These are phyloP conservation scores for Whitmania pigra DNA, from an alignment of 1,140 invertebrate species.

Conservation along the genomic window DNA sequence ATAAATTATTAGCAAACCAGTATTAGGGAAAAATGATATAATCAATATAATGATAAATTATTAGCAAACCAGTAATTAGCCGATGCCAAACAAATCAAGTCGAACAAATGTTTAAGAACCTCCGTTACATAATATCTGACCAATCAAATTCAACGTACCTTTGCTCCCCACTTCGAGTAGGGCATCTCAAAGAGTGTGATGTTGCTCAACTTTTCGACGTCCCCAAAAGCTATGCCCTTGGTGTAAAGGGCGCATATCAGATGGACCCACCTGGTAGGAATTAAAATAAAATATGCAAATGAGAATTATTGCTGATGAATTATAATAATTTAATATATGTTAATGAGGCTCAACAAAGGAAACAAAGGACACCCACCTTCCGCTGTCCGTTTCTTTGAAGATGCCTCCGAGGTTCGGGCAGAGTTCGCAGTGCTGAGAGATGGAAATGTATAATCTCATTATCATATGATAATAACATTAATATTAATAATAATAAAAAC, in stretches of 20 bases:
- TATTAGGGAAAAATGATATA: not conserved
- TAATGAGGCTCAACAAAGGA: not conserved
- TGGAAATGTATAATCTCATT: not conserved
- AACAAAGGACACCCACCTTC: slow-evolving; percentile 44
- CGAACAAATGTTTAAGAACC: too few species aligned
- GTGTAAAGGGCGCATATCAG: slow-evolving; percentile 90
- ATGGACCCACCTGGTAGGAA: slow-evolving; percentile 70
- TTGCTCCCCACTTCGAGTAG: slow-evolving; percentile 84
- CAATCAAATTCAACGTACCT: slow-evolving; percentile 39
- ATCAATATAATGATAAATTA: not conserved
- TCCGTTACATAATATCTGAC: too few species aligned
- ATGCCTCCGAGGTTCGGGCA: slow-evolving; percentile 62
- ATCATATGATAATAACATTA: slow-evolving; percentile 18
- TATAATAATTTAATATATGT: not conserved
- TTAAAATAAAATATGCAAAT: slow-evolving; percentile 18
- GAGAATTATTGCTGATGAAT: not conserved
- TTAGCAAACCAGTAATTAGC: not conserved
- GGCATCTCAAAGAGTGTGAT: slow-evolving; percentile 86
- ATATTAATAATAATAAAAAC: slow-evolving; percentile 19
- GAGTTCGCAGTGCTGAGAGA: slow-evolving; percentile 43
- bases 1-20: not conserved
- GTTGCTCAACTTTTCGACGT: slow-evolving; percentile 54
- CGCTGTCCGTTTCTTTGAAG: slow-evolving; percentile 88
- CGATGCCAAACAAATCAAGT: not conserved
- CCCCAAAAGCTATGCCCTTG: slow-evolving; percentile 88